These are phyloP conservation scores for Pachymerium ferrugineum DNA, from an alignment of 2,888 invertebrate genomes.

Conservation along the genomic window DNA sequence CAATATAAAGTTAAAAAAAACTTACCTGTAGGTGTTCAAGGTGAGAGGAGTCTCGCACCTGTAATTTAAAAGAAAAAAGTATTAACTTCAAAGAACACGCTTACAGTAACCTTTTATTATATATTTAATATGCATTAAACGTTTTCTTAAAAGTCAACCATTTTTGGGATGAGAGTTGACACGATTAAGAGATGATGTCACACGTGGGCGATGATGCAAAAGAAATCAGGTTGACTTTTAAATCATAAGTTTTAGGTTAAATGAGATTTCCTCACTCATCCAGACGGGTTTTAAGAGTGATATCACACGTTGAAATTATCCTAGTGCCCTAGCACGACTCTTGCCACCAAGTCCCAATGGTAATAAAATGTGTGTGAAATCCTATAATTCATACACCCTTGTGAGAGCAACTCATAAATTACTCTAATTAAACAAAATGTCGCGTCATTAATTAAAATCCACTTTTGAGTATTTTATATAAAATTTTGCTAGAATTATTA, in stretches of 20 bases:
- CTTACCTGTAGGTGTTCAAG: constrained; percentile 35
- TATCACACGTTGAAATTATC: background rate
- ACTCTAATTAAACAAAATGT: background rate
- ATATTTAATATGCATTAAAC: too few relatives aligned
- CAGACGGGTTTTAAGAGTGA: background rate
- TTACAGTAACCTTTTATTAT: too few relatives aligned
- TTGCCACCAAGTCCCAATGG: background rate
- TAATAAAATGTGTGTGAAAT: background rate
- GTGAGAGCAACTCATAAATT: background rate
- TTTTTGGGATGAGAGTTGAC: background rate
- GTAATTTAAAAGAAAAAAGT: constrained; percentile 1
- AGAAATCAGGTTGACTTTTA: background rate
- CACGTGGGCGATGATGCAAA: background rate
- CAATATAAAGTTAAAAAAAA: background rate
- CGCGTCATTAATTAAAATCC: background rate
- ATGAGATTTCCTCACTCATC: background rate
- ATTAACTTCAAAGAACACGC: background rate
- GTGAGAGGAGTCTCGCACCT: constrained; percentile 35
- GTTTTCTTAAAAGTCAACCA: background rate
- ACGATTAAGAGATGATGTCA: background rate
- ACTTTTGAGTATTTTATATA: background rate
- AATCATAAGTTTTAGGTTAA: constrained; percentile 1
- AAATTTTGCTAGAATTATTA: too few relatives aligned
- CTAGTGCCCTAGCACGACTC: background rate
- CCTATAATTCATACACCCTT: background rate